Conservation (phyloP, 2,113 vertebrate genomes). For the Dendrocopos noguchii region DNA sequence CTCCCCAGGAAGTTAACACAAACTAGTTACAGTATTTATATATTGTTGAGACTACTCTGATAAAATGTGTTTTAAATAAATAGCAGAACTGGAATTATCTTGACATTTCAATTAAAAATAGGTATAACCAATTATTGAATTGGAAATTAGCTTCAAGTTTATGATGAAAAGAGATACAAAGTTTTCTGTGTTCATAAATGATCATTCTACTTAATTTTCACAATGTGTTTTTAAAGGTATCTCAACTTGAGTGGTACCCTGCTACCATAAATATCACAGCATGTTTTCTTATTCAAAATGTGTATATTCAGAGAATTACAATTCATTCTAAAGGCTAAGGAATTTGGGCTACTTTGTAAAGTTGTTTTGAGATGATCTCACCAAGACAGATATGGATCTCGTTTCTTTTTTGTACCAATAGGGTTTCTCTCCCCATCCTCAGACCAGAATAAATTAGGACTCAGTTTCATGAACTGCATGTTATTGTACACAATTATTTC, state of each 20-base stretch:
- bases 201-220: background rate
- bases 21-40: constrained; percentile 70
- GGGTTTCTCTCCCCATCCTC: background rate
- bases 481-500: constrained; percentile 54
- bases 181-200: background rate
- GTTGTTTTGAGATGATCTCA: background rate
- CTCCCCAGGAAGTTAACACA: constrained; percentile 72
- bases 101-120: constrained; percentile 69
- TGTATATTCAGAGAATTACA: background rate
- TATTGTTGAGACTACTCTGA: constrained; percentile 65
- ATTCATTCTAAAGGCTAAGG: background rate
- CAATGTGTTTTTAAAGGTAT: background rate
- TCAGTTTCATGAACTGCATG: background rate
- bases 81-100: constrained; percentile 64
- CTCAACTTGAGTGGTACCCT: background rate
- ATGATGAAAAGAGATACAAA: constrained; percentile 7
- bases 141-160: constrained; percentile 49
- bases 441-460: constrained; percentile 1
- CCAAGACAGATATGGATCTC: background rate
- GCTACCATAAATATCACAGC: background rate
- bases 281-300: background rate
- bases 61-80: constrained; percentile 74
- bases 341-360: background rate
- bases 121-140: constrained; percentile 30
- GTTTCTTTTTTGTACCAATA: background rate